Conservation (phyloP, 2,888 invertebrate genomes). For the Sesia apiformis region DNA sequence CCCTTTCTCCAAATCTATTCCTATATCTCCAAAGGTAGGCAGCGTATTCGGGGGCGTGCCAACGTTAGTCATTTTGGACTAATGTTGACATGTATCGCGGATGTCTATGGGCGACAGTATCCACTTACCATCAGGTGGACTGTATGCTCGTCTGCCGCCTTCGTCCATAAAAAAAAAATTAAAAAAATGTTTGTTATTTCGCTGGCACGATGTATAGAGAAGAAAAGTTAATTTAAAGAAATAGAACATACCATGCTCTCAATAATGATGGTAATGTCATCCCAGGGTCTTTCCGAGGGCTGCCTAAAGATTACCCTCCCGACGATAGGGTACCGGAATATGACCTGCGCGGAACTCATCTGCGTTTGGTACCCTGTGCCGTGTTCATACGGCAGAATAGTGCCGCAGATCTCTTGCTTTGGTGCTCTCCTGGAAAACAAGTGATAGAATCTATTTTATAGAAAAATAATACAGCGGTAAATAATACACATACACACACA, state of each 20-base stretch:
- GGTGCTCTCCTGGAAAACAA: conserved; percentile 31
- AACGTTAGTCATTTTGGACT: no score
- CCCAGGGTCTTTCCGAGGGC: conserved; percentile 83
- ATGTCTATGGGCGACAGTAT: no score
- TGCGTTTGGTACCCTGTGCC: conserved; percentile 80
- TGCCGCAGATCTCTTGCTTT: conserved; percentile 71
- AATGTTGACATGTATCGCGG: no score
- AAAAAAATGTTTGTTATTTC: no score
- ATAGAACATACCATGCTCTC: conserved; percentile 73
- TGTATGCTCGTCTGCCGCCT: no score
- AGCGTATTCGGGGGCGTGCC: no score
- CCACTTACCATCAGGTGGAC: no score
- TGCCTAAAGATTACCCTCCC: conserved; percentile 89
- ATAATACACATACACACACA: neutral
- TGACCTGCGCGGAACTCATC: conserved; percentile 85
- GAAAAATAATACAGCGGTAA: neutral
- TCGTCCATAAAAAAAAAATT: no score
- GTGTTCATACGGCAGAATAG: conserved; percentile 74
- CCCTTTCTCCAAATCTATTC: no score
- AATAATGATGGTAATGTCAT: conserved; percentile 88
- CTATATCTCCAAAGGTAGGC: no score
- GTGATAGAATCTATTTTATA: neutral
- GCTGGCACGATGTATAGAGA: no score
- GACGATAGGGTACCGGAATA: conserved; percentile 91
- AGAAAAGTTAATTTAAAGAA: no score